Percentiles rank a stretch among this genome's conserved stretches.
phyloP scores from a whole-genome alignment of 1,140 invertebrate species.

The Fopius arisanus region DNA sequence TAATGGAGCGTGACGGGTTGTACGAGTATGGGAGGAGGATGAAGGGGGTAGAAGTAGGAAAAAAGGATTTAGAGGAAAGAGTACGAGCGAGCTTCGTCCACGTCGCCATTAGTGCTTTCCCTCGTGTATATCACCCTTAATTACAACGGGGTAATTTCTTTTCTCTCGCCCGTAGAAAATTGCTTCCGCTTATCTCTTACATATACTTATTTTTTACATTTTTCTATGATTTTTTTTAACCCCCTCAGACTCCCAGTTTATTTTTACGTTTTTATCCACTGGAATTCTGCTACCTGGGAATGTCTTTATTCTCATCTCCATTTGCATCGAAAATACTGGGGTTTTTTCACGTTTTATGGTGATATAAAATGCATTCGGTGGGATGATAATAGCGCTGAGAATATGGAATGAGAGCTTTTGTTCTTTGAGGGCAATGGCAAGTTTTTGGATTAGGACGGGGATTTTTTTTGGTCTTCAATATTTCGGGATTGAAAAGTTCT shows the following conservation, averaged over 20 bases:
- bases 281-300: background rate
- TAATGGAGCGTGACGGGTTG: constrained; percentile 15
- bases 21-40: constrained; percentile 1
- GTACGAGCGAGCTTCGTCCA: constrained; percentile 19
- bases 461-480: background rate
- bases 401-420: background rate
- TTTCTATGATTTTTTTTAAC: background rate
- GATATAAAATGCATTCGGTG: background rate
- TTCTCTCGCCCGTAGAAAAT: constrained; percentile 27
- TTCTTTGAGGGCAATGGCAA: background rate
- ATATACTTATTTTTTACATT: background rate
- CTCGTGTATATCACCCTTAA: constrained; percentile 28
- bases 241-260: background rate
- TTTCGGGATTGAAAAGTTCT: background rate
- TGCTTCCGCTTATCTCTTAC: constrained; percentile 29
- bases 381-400: background rate
- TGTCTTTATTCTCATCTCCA: background rate
- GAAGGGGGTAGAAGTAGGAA: background rate
- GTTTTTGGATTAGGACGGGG: background rate
- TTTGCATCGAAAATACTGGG: background rate
- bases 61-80: constrained; percentile 11
- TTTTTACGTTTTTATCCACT: background rate
- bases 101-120: constrained; percentile 19
- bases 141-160: constrained; percentile 28
- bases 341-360: background rate